phyloP scores from a whole-genome alignment of 2,888 invertebrate genomes.

The Abscondita cerata region DNA sequence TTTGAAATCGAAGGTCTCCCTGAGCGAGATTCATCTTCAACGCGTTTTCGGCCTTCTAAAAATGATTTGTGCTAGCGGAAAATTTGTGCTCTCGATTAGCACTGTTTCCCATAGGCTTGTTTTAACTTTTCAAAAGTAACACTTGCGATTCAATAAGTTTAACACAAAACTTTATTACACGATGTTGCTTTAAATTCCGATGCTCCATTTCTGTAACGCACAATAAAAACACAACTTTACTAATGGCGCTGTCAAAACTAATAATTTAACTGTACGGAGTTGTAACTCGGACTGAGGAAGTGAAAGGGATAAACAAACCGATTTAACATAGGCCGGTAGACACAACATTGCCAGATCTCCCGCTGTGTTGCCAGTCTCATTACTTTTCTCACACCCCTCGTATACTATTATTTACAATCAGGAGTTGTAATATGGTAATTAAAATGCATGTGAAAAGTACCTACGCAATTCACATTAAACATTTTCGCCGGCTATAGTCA shows the following conservation, averaged over 20 bases:
- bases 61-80: constrained; percentile 30
- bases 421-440: no score
- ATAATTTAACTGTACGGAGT: neutral
- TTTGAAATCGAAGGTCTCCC: constrained; percentile 32
- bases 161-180: constrained; percentile 16
- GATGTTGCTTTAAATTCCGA: constrained; percentile 17
- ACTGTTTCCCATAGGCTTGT: constrained; percentile 13
- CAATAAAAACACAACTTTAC: no score
- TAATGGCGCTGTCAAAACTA: neutral
- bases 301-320: neutral
- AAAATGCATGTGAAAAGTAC: no score
- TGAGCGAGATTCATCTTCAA: constrained; percentile 28
- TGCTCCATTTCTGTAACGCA: constrained; percentile 9
- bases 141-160: constrained; percentile 17
- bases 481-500: no score
- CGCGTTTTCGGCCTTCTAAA: constrained; percentile 26
- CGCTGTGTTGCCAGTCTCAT: constrained; percentile 1
- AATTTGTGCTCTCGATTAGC: constrained; percentile 25
- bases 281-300: neutral
- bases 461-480: no score
- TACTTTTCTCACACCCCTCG: neutral
- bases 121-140: constrained; percentile 14
- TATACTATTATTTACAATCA: no score
- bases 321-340: neutral
- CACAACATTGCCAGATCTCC: constrained; percentile 1